Conservation (phyloP, 2,113 vertebrate genomes). For the Vidua chalybeata region DNA sequence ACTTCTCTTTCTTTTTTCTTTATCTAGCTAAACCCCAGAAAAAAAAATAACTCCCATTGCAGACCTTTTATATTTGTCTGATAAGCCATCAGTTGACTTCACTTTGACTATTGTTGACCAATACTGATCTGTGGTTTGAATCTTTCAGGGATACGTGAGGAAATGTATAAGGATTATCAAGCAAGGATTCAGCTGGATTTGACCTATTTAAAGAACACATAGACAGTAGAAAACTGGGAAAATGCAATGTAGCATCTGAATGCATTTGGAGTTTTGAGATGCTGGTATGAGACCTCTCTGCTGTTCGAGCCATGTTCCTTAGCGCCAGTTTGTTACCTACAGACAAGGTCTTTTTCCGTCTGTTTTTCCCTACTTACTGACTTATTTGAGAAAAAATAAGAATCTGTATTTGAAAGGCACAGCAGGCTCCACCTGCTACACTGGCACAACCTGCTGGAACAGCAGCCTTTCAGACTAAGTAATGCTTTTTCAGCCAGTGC, state of each 20-base stretch:
- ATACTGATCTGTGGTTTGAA: neutral
- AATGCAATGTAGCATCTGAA: neutral
- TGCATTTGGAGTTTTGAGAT: neutral
- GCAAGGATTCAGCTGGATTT: neutral
- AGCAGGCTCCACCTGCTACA: conserved; percentile 32
- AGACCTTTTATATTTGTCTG: neutral
- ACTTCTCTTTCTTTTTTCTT: neutral
- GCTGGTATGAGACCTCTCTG: neutral
- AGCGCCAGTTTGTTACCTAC: neutral
- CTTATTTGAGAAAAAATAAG: neutral
- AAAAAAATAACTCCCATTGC: neutral
- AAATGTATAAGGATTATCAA: neutral
- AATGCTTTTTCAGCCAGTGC: neutral
- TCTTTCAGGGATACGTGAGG: neutral
- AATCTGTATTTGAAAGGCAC: neutral
- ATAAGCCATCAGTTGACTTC: neutral
- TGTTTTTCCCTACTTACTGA: neutral
- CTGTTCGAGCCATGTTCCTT: neutral
- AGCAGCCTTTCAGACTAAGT: neutral
- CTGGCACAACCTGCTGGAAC: neutral
- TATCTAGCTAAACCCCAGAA: too few species aligned
- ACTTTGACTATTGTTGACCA: neutral
- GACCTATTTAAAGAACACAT: neutral
- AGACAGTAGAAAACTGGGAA: neutral
- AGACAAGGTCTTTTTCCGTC: neutral